phyloP scores from a whole-genome alignment of 2,888 invertebrate genomes.

The Saturnia pavonia region DNA sequence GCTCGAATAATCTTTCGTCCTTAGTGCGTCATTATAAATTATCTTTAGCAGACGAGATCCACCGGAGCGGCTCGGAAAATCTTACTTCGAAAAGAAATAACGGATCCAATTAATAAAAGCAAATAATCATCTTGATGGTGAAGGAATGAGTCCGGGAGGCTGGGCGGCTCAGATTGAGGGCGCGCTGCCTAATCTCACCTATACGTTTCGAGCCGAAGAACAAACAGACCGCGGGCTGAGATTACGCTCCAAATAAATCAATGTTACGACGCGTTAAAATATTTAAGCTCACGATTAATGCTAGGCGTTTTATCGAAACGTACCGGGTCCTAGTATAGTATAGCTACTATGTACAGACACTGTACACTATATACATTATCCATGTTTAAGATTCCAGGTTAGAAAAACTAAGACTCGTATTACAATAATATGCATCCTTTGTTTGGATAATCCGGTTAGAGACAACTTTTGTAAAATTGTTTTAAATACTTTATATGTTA shows the following conservation, averaged over 20 bases:
- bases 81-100: conserved; percentile 33
- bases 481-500: too few species aligned
- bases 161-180: conserved; percentile 55
- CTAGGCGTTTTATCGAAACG: conserved; percentile 64
- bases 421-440: too few species aligned
- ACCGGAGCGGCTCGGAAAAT: conserved; percentile 11
- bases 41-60: not conserved
- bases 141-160: conserved; percentile 48
- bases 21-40: conserved; percentile 26
- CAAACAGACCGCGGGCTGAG: conserved; percentile 79
- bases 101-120: conserved; percentile 52
- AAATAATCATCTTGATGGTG: conserved; percentile 49
- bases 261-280: conserved; percentile 81
- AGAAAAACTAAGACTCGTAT: not conserved
- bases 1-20: conserved; percentile 31
- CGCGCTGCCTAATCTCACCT: conserved; percentile 70
- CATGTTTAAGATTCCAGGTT: conserved; percentile 8
- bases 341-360: not conserved
- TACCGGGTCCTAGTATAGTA: conserved; percentile 32
- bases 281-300: conserved; percentile 81
- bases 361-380: conserved; percentile 25
- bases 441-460: too few species aligned
- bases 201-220: conserved; percentile 77
- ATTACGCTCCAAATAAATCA: conserved; percentile 80
- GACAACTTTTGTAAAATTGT: too few species aligned